Percentiles rank a stretch among this genome's conserved stretches.
Conservation (phyloP, 37 sponge, comb jelly and placozoan species). For the Geodia barretti region DNA sequence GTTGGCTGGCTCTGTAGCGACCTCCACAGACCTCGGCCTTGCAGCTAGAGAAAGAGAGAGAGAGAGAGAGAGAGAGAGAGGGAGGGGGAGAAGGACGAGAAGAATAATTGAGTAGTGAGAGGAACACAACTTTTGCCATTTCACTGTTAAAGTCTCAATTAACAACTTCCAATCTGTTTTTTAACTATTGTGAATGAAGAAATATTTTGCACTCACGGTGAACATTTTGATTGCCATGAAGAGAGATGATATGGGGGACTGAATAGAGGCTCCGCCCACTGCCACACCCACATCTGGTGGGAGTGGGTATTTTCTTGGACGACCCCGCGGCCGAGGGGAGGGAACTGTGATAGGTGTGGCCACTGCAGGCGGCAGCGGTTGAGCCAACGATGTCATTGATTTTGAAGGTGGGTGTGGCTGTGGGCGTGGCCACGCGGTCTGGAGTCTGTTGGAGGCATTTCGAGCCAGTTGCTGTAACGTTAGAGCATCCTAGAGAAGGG, state of each 20-base stretch:
- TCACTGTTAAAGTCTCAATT: neutral
- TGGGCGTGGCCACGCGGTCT: slow-evolving; percentile 21
- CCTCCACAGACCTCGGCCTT: too few relatives aligned
- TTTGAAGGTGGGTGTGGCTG: neutral
- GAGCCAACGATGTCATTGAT: neutral
- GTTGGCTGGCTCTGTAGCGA: too few relatives aligned
- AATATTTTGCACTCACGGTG: slow-evolving; percentile 8
- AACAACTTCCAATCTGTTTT: neutral
- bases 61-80: slow-evolving; percentile 4
- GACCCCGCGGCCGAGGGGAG: too few relatives aligned
- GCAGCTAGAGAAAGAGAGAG: neutral
- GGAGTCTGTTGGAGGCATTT: slow-evolving; percentile 10
- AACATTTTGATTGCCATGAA: slow-evolving; percentile 9
- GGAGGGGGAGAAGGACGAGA: slow-evolving; percentile 3
- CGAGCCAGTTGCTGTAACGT: slow-evolving; percentile 33
- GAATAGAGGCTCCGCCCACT: too few relatives aligned
- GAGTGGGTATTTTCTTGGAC: too few relatives aligned
- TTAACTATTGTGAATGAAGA: neutral
- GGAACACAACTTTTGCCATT: neutral
- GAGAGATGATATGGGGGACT: too few relatives aligned
- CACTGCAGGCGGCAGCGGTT: too few relatives aligned
- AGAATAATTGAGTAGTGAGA: neutral
- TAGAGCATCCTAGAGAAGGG: slow-evolving; percentile 48
- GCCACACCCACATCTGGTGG: neutral
- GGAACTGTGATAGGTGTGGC: slow-evolving; percentile 10